These are phyloP conservation scores for Phyllotreta cruciferae DNA, from an alignment of 2,888 invertebrate species.

Conservation along the genomic window DNA sequence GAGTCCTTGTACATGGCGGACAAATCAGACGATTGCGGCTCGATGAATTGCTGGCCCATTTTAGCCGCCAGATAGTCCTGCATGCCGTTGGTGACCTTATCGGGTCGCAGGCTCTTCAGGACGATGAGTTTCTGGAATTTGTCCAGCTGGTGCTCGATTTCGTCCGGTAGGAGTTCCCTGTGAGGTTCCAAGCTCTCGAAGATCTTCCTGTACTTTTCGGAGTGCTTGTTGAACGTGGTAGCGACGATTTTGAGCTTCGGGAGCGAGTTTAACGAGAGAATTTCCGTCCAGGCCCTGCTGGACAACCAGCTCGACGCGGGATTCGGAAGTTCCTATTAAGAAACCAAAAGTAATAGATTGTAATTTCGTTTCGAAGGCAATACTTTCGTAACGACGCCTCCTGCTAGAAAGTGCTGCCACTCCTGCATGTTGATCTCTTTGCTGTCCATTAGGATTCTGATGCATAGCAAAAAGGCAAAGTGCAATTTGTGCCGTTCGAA, in stretches of 20 bases:
- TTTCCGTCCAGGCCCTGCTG: conserved; percentile 79
- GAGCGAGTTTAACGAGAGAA: conserved; percentile 74
- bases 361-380: conserved; percentile 1
- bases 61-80: conserved; percentile 74
- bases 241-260: conserved; percentile 70
- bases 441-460: conserved; percentile 70
- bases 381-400: conserved; percentile 69
- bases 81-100: conserved; percentile 83
- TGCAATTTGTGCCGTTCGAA: conserved; percentile 89
- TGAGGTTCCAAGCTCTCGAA: conserved; percentile 76
- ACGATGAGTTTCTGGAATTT: conserved; percentile 80
- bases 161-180: conserved; percentile 70
- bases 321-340: conserved; percentile 65
- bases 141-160: conserved; percentile 69
- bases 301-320: conserved; percentile 85
- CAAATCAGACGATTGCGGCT: conserved; percentile 86
- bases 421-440: conserved; percentile 68
- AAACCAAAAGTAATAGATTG: background rate
- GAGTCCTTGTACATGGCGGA: conserved; percentile 83
- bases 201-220: conserved; percentile 66
- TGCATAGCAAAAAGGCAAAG: conserved; percentile 79
- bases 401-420: conserved; percentile 80
- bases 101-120: conserved; percentile 81
- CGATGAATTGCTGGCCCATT: conserved; percentile 80
- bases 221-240: conserved; percentile 64